Conservation (phyloP, 2,888 invertebrate genomes). For the Trachelus iudaicus region DNA sequence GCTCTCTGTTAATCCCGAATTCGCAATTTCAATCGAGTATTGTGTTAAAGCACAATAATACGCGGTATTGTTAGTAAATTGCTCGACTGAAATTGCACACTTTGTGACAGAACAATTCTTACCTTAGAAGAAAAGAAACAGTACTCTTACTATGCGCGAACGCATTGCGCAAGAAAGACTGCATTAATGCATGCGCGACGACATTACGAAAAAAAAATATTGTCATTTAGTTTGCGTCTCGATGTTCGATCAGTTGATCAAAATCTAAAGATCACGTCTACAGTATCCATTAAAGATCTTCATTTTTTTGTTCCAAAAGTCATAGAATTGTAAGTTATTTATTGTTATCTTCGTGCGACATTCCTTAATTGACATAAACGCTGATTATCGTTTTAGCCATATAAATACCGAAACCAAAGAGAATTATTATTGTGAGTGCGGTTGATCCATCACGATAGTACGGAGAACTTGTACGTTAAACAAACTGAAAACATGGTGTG, state of each 20-base stretch:
- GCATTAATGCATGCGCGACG: not conserved
- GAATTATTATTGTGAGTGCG: not conserved
- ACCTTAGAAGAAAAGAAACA: not conserved
- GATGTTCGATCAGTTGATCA: not conserved
- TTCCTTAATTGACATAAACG: not conserved
- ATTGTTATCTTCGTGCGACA: not conserved
- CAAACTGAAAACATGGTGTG: too few species aligned
- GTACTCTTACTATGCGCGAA: not conserved
- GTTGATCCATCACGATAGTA: not conserved
- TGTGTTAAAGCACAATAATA: not conserved
- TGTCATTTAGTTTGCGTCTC: not conserved
- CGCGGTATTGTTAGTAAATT: not conserved
- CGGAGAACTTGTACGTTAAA: too few species aligned
- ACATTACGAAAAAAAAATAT: not conserved
- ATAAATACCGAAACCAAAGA: not conserved
- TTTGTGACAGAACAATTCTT: not conserved
- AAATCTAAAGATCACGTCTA: not conserved
- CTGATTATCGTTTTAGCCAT: not conserved
- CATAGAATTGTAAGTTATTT: not conserved
- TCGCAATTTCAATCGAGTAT: not conserved
- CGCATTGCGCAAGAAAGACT: not conserved
- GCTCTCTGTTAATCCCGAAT: not conserved
- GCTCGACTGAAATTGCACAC: not conserved
- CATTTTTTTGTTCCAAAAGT: not conserved
- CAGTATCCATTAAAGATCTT: not conserved